Conservation (phyloP, 2,888 invertebrate genomes). For the Amiota minor region DNA sequence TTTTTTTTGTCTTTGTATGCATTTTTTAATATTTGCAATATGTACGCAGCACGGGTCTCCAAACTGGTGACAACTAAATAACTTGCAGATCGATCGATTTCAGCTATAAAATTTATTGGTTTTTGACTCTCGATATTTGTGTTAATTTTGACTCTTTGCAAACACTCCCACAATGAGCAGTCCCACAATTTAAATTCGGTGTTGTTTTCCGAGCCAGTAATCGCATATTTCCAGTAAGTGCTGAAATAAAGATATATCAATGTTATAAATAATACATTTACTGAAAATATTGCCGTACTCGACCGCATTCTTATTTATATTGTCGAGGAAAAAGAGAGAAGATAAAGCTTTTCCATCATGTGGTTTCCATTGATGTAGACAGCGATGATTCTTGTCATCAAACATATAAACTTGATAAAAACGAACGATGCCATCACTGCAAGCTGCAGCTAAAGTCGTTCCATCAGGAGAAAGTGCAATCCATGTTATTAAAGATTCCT, state of each 20-base stretch:
- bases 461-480: constrained; percentile 96
- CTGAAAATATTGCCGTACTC: constrained; percentile 77
- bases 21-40: constrained; percentile 82
- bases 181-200: constrained; percentile 94
- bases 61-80: constrained; percentile 92
- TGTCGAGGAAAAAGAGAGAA: constrained; percentile 94
- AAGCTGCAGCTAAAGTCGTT: constrained; percentile 92
- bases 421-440: constrained; percentile 89
- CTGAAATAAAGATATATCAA: constrained; percentile 39
- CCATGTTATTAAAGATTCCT: constrained; percentile 82
- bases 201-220: constrained; percentile 93
- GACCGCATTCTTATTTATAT: constrained; percentile 85
- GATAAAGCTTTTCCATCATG: constrained; percentile 91
- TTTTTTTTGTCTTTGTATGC: constrained; percentile 42
- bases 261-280: constrained; percentile 46
- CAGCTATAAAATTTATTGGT: constrained; percentile 75
- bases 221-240: constrained; percentile 93
- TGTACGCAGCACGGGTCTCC: constrained; percentile 87
- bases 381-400: constrained; percentile 82
- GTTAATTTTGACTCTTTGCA: constrained; percentile 86
- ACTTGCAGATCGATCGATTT: constrained; percentile 87
- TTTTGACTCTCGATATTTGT: constrained; percentile 66
- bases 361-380: constrained; percentile 94
- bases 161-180: constrained; percentile 93
- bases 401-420: constrained; percentile 91